phyloP scores from a whole-genome alignment of 2,888 invertebrate species.

The Stenoptilia bipunctidactyla region DNA sequence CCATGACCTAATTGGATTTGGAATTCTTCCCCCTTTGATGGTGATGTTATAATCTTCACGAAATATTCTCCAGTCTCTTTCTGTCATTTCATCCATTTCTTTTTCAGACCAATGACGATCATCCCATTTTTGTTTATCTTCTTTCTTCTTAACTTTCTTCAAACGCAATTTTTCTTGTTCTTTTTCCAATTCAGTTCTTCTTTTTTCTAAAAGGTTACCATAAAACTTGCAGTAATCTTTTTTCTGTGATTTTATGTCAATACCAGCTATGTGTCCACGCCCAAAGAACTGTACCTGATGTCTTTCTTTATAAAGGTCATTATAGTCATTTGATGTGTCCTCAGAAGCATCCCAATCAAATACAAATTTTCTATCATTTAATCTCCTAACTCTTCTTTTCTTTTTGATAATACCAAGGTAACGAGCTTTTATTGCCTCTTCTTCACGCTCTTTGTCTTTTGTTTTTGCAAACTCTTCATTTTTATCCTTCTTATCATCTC shows the following conservation, averaged over 20 bases:
- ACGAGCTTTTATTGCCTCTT: conserved; percentile 95
- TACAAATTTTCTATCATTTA: conserved; percentile 99
- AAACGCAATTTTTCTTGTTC: conserved; percentile 94
- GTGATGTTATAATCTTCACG: conserved; percentile 99
- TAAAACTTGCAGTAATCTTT: conserved; percentile 98
- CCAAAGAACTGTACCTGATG: conserved; percentile 99
- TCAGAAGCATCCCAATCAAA: conserved; percentile 99
- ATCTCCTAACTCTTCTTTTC: conserved; percentile 89
- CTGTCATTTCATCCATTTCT: conserved; percentile 94
- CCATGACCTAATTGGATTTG: conserved; percentile 96
- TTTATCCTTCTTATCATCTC: conserved; percentile 55
- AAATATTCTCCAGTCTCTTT: conserved; percentile 99
- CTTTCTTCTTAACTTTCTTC: conserved; percentile 93
- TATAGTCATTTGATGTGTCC: conserved; percentile 98
- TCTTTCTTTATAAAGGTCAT: conserved; percentile 94
- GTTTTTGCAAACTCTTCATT: conserved; percentile 67
- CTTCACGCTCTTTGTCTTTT: conserved; percentile 92
- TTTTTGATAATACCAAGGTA: conserved; percentile 95
- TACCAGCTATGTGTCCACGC: conserved; percentile 96
- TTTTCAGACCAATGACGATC: conserved; percentile 99
- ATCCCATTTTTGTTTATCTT: conserved; percentile 99
- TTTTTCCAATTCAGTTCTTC: conserved; percentile 96
- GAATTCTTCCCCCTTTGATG: conserved; percentile 96
- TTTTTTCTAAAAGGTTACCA: conserved; percentile 92
- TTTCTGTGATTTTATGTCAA: conserved; percentile 96